Evolutionary conservation across 2,113 vertebrate genomes (phyloP).

Genomic region (Sitta europaea): DNA sequence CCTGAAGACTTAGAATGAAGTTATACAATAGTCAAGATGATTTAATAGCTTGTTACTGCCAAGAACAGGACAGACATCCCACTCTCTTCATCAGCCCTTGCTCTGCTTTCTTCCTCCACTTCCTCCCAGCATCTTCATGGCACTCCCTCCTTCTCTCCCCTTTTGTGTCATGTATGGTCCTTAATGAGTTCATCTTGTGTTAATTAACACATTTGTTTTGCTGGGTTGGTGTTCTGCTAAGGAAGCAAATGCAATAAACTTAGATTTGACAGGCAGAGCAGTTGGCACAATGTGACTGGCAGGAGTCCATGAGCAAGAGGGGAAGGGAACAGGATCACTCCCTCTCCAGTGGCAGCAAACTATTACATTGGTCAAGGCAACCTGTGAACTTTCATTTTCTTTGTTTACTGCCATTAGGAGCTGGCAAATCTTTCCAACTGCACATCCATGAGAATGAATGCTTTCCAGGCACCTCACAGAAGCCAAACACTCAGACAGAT

Average conservation of each 20-base stretch:
- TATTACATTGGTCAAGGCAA: background rate
- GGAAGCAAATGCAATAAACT: background rate
- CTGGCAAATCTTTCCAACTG: background rate
- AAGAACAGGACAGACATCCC: slow-evolving; percentile 49
- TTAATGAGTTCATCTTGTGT: slow-evolving; percentile 9
- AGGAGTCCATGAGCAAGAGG: background rate
- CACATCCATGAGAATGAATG: background rate
- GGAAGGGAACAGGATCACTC: background rate
- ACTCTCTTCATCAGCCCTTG: slow-evolving; percentile 32
- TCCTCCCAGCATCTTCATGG: background rate
- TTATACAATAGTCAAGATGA: slow-evolving; percentile 55
- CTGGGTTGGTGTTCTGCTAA: background rate
- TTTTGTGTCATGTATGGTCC: background rate
- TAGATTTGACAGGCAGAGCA: background rate
- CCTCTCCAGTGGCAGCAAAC: background rate
- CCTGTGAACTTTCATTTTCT: background rate
- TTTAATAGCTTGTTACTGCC: slow-evolving; percentile 53
- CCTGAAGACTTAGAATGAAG: slow-evolving; percentile 33
- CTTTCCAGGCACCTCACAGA: slow-evolving; percentile 18
- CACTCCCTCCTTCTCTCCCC: background rate
- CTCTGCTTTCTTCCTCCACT: slow-evolving; percentile 14
- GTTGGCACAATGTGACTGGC: background rate
- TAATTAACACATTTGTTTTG: slow-evolving; percentile 23
- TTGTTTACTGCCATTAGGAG: background rate
- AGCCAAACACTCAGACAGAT: background rate